These are phyloP conservation scores for Podargus strigoides DNA, from an alignment of 2,797 vertebrate genomes.

Conservation along the genomic window DNA sequence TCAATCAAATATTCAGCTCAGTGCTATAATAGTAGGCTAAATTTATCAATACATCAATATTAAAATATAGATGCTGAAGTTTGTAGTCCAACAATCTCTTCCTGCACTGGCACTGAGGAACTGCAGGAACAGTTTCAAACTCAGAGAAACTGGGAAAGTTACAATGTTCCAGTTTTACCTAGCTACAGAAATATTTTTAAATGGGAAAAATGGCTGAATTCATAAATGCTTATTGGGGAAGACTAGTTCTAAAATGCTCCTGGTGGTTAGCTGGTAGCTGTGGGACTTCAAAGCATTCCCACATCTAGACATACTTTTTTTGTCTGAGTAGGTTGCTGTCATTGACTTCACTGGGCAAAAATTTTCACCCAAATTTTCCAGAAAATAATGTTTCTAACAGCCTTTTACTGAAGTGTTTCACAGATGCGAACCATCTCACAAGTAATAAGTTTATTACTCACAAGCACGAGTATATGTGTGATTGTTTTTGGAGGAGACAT, in stretches of 20 bases:
- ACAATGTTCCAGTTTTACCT: neutral
- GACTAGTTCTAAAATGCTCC: neutral
- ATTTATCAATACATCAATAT: neutral
- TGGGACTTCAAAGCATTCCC: neutral
- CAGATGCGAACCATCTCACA: neutral
- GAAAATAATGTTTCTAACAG: neutral
- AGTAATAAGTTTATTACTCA: neutral
- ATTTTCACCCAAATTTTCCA: neutral
- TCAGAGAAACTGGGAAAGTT: neutral
- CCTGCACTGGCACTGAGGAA: neutral
- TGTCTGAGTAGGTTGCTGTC: neutral
- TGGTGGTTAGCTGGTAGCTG: neutral
- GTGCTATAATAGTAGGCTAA: neutral
- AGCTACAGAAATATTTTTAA: neutral
- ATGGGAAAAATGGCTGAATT: neutral
- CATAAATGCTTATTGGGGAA: neutral
- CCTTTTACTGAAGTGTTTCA: neutral
- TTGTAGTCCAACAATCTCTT: neutral
- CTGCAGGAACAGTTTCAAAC: neutral
- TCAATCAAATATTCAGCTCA: neutral
- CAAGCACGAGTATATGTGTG: neutral
- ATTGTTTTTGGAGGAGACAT: neutral
- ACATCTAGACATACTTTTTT: neutral
- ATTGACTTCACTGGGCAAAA: neutral
- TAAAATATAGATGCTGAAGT: neutral